Conservation (phyloP, 2,113 vertebrate species). For the Hippocampus abdominalis region DNA sequence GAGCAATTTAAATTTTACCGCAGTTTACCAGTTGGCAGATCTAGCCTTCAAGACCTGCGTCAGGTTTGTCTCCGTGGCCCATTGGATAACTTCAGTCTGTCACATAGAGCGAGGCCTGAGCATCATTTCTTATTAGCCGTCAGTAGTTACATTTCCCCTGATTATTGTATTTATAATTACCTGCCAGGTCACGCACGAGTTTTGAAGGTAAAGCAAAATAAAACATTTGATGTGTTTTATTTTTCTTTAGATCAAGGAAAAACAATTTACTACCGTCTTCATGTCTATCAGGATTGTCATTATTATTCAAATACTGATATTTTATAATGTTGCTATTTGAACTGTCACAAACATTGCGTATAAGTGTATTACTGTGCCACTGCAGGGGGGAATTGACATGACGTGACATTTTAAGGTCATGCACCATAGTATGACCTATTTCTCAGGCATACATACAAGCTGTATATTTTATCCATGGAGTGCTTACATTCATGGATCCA, state of each 20-base stretch:
- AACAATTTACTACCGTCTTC: too few relatives aligned
- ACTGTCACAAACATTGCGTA: slow-evolving; percentile 19
- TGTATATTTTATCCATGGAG: background rate
- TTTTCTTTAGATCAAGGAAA: too few relatives aligned
- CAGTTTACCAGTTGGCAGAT: slow-evolving; percentile 57
- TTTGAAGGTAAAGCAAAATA: background rate
- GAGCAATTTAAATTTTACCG: too few relatives aligned
- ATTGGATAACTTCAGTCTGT: slow-evolving; percentile 43
- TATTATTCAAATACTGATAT: slow-evolving; percentile 12
- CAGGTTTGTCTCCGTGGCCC: slow-evolving; percentile 17
- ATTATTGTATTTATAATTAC: slow-evolving; percentile 29
- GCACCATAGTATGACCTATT: background rate
- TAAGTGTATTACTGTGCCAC: slow-evolving; percentile 16
- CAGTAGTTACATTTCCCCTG: slow-evolving; percentile 20
- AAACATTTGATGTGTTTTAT: background rate
- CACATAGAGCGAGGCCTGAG: background rate
- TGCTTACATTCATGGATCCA: slow-evolving; percentile 21
- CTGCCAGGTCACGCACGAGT: background rate
- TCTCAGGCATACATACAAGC: slow-evolving; percentile 3
- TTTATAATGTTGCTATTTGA: slow-evolving; percentile 16
- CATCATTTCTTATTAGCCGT: background rate
- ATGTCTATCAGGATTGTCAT: background rate
- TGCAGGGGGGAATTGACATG: slow-evolving; percentile 22
- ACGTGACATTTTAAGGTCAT: slow-evolving; percentile 60
- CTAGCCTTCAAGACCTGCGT: slow-evolving; percentile 32